These are phyloP conservation scores for Scomber scombrus DNA, from an alignment of 2,113 vertebrate genomes.

Conservation along the genomic window DNA sequence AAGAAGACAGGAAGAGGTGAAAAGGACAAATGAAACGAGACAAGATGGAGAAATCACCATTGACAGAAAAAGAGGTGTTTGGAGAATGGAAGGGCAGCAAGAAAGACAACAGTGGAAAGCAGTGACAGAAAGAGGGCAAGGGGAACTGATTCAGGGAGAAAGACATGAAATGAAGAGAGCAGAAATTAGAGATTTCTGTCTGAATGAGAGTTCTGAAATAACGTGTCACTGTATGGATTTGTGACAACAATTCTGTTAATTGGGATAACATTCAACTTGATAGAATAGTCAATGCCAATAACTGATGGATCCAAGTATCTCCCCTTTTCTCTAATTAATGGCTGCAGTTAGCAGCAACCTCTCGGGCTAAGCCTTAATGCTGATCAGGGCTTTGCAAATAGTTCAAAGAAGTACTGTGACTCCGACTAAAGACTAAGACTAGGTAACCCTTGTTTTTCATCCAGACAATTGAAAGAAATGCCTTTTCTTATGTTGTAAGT, in stretches of 20 bases:
- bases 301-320: neutral
- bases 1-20: conserved; percentile 31
- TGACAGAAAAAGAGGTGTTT: conserved; percentile 17
- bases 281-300: conserved; percentile 2
- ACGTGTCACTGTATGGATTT: neutral
- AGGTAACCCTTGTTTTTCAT: too few relatives aligned
- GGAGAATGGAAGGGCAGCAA: conserved; percentile 11
- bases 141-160: neutral
- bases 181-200: neutral
- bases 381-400: neutral
- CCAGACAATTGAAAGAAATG: too few relatives aligned
- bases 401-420: neutral
- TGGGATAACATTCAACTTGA: neutral
- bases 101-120: neutral
- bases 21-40: conserved; percentile 35
- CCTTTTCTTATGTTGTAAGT: too few relatives aligned
- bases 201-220: neutral
- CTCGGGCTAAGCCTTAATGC: neutral
- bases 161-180: neutral
- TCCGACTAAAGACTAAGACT: too few relatives aligned
- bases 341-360: conserved; percentile 21
- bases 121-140: neutral
- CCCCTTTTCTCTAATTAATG: neutral
- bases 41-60: conserved; percentile 37
- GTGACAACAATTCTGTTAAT: neutral